Evolutionary conservation across 2,113 vertebrate genomes (phyloP).

Genomic region (Craseonycteris thonglongyai): DNA sequence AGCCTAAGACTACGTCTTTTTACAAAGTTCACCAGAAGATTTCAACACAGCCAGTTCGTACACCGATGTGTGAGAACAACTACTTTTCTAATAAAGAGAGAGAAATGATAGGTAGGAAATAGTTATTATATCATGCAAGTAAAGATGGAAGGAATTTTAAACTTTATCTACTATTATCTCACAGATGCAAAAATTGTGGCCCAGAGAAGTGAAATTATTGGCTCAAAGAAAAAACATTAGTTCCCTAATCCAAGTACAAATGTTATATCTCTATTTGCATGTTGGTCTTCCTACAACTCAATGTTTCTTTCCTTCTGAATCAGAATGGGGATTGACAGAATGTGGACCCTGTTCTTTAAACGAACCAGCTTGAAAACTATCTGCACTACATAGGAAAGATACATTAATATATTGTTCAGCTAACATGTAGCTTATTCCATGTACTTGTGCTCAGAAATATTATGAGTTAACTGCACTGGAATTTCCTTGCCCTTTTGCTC

Average conservation of each 20-base stretch:
- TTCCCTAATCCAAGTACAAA: neutral
- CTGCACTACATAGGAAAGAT: neutral
- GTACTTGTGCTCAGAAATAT: neutral
- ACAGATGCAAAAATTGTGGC: neutral
- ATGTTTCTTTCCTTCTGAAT: neutral
- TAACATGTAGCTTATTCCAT: neutral
- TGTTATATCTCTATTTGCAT: neutral
- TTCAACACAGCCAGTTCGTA: neutral
- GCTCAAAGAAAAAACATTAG: neutral
- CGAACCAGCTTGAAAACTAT: neutral
- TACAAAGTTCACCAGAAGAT: neutral
- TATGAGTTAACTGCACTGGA: constrained; percentile 15
- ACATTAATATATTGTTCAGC: constrained; percentile 4
- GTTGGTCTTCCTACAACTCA: neutral
- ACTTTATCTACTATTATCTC: neutral
- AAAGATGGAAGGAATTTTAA: neutral
- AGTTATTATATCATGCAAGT: neutral
- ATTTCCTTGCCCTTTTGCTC: constrained; percentile 43
- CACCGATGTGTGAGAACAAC: neutral
- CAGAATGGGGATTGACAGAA: neutral
- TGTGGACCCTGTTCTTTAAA: neutral
- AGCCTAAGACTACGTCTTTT: neutral
- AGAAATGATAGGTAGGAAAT: neutral
- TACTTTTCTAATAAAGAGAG: neutral
- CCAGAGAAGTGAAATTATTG: neutral